Percentiles rank a stretch among this genome's conserved stretches.
These are phyloP conservation scores for Rhadinocentrus ornatus DNA, from an alignment of 2,797 vertebrate species.

Conservation along the genomic window DNA sequence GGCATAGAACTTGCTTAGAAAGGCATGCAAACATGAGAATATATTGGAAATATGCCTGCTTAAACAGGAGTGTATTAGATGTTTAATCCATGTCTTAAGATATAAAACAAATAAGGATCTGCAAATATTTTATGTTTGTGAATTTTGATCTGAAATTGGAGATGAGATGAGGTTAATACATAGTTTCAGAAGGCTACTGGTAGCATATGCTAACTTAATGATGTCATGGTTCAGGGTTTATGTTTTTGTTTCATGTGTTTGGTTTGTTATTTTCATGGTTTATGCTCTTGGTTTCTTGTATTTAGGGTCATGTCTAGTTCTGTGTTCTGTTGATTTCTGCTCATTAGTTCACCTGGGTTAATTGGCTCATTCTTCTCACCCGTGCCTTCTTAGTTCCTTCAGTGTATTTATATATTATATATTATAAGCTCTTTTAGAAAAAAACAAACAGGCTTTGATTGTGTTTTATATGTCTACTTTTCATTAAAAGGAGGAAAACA, in stretches of 20 bases:
- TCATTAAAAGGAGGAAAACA: conserved; percentile 3
- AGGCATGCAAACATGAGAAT: not conserved
- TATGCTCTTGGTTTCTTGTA: too few species aligned
- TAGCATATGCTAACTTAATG: not conserved
- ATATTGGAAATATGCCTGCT: not conserved
- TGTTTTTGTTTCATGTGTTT: too few species aligned
- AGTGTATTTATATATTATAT: too few species aligned
- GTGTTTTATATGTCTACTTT: conserved; percentile 13
- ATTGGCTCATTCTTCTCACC: too few species aligned
- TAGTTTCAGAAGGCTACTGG: not conserved
- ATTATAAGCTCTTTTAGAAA: not conserved
- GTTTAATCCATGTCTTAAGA: not conserved
- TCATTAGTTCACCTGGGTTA: too few species aligned
- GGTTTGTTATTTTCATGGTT: too few species aligned
- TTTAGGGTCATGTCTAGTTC: too few species aligned
- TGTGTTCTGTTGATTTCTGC: too few species aligned
- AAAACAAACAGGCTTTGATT: conserved; percentile 10
- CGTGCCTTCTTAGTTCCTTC: too few species aligned
- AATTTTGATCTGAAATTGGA: conserved; percentile 2
- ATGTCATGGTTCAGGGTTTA: too few species aligned
- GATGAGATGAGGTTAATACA: not conserved
- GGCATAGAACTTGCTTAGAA: conserved; percentile 2
- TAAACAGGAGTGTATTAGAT: not conserved
- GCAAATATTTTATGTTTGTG: too few species aligned
- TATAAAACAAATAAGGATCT: not conserved